Base-by-base conservation (phyloP, 2,888 invertebrate species). In the Stenurella melanura region DNA sequence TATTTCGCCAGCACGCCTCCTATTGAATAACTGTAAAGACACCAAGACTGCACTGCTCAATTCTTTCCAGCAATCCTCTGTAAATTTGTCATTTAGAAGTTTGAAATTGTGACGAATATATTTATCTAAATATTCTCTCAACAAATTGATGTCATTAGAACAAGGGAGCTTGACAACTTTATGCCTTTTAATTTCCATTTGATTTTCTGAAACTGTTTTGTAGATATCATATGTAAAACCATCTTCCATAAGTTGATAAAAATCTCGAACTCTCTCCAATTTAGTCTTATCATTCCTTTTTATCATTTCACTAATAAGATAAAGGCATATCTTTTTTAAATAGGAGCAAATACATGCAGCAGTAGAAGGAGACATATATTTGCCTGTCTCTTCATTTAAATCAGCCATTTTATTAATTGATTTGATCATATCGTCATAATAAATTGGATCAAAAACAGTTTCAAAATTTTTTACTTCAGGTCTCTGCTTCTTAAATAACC, bases 21-120 rank as follows among this genome's bases (percentile, higher is more conserved):
- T 64, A 67, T 81, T 81, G 50, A 78, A 81, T n/a, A 79, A 30
- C 70, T 80, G 80, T 58, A 81, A 60, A n/a, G 75, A 61, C 12
- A 74, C 77, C 50, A 81, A 30, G 42, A 68, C 26, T 15, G 61
- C 68, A 74, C 74, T 12, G 21, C 50, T 42, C 38, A 68, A 68
- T 68, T 74, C 68, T 61, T 74, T 74, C 68, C 74, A 74, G 21
- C 17, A 57, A 61, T 26, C 17, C 19, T 30, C 50, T 57, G 67
- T 26, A 74, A 74, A 74, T 4, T 50, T 60, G 17, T 74, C 30
- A 1, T 61, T 60, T 18, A 68, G 68, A 68, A 50, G 42, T 54
- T 68, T 50, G 17, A 74, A 21, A 68, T 61, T 50, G 42, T 60
- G 60, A 42, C 12, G 58, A 17, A 60, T 60, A 15, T 61, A 38